Evolutionary conservation across 1,140 invertebrate genomes (phyloP).

Genomic region (Maconellicoccus hirsutus): DNA sequence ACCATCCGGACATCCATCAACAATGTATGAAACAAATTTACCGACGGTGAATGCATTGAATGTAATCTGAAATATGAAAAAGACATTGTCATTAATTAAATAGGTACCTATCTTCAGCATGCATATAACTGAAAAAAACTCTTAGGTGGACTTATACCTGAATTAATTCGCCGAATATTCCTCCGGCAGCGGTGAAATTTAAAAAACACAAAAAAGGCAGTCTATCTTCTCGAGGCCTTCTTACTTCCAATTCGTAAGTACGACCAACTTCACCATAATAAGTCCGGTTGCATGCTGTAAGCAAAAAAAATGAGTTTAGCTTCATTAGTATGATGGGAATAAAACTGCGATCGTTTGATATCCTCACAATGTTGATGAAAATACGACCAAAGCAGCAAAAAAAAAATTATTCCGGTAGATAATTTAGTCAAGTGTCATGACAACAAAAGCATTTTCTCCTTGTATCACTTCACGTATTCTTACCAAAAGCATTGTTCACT

Average conservation of each 20-base stretch:
- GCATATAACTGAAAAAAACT: constrained; percentile 5
- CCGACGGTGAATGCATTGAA: constrained; percentile 78
- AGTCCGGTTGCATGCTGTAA: constrained; percentile 68
- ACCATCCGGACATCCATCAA: constrained; percentile 67
- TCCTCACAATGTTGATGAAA: too few species aligned
- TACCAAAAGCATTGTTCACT: too few species aligned
- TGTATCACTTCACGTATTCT: too few species aligned
- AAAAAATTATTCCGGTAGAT: too few species aligned
- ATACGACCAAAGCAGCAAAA: too few species aligned
- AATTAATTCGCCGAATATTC: constrained; percentile 58
- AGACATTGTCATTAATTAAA: neutral
- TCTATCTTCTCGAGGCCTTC: constrained; percentile 55
- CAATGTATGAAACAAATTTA: constrained; percentile 67
- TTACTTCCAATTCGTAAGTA: constrained; percentile 63
- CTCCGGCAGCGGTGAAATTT: constrained; percentile 63
- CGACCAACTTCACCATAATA: constrained; percentile 65
- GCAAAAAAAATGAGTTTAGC: constrained; percentile 27
- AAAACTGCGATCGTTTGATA: too few species aligned
- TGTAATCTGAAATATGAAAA: constrained; percentile 48
- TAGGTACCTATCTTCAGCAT: neutral
- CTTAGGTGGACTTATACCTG: constrained; percentile 42
- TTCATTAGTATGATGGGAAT: too few species aligned
- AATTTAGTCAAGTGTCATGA: too few species aligned
- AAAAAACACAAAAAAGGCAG: constrained; percentile 64
- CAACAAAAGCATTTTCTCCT: too few species aligned